These are phyloP conservation scores for Caenorhabditis uteleia DNA, from an alignment of 2,888 invertebrate species.

Conservation along the genomic window DNA sequence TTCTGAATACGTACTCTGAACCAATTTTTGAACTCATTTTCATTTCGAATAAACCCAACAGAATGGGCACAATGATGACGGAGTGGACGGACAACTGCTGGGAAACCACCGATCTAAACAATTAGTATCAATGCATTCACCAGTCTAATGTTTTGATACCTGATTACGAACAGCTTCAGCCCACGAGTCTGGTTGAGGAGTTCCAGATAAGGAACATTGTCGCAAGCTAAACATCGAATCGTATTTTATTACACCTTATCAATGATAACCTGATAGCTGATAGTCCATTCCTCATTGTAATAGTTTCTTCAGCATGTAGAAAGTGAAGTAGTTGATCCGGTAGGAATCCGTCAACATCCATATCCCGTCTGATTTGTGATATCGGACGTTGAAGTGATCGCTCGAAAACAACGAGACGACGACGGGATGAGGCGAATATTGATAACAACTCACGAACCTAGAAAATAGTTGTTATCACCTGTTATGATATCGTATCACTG, in stretches of 20 bases:
- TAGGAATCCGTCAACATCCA: conserved; percentile 57
- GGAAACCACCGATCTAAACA: conserved; percentile 48
- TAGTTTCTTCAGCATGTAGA: conserved; percentile 38
- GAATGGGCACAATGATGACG: conserved; percentile 49
- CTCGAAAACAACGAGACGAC: conserved; percentile 61
- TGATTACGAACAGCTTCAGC: conserved; percentile 45
- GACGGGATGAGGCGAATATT: conserved; percentile 37
- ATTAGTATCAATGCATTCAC: neutral
- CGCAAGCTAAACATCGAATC: conserved; percentile 14
- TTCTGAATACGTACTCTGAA: conserved; percentile 33
- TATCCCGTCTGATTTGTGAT: conserved; percentile 58
- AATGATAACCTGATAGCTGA: conserved; percentile 36
- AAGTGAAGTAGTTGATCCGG: conserved; percentile 52
- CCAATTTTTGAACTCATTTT: conserved; percentile 48
- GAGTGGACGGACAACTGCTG: conserved; percentile 43
- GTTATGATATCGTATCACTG: neutral
- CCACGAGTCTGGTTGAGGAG: conserved; percentile 53
- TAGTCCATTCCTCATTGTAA: conserved; percentile 47
- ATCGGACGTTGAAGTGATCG: conserved; percentile 52
- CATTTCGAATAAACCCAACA: conserved; percentile 43
- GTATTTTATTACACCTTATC: too few relatives aligned
- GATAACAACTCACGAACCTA: conserved; percentile 49
- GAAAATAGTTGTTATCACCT: too few relatives aligned
- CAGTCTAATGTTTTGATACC: neutral
- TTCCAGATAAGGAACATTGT: conserved; percentile 50